phyloP scores from a whole-genome alignment of 2,797 vertebrate genomes.

The Onychomys torridus region DNA sequence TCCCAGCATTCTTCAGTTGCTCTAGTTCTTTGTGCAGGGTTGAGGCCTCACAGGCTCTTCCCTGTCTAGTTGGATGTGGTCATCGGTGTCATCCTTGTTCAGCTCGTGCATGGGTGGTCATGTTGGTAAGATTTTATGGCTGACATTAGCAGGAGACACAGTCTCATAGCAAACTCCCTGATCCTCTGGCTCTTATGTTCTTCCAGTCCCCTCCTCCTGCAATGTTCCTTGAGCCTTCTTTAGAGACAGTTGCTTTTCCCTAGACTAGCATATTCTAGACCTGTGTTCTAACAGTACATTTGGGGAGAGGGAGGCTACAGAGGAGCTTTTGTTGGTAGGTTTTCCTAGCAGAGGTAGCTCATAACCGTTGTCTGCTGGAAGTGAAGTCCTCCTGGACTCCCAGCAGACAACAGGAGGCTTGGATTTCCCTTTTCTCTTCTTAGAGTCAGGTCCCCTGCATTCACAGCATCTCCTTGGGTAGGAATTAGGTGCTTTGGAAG shows the following conservation, averaged over 20 bases:
- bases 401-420: neutral
- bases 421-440: conserved; percentile 65
- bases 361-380: neutral
- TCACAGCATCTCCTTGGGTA: conserved; percentile 1
- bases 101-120: neutral
- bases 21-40: neutral
- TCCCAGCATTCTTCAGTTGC: neutral
- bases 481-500: conserved; percentile 43
- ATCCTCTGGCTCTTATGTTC: neutral
- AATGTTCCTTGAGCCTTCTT: neutral
- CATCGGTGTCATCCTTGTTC: neutral
- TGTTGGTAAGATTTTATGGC: neutral
- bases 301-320: neutral
- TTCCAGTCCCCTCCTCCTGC: neutral
- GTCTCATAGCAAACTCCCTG: neutral
- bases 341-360: neutral
- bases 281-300: neutral
- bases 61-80: accelerated
- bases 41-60: neutral
- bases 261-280: conserved; percentile 4
- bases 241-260: conserved; percentile 37
- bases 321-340: neutral
- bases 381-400: neutral
- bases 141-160: neutral
- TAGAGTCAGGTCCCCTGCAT: neutral